Evolutionary conservation across 2,888 invertebrate species (phyloP).

Genomic region (Zaprionus lineosus): DNA sequence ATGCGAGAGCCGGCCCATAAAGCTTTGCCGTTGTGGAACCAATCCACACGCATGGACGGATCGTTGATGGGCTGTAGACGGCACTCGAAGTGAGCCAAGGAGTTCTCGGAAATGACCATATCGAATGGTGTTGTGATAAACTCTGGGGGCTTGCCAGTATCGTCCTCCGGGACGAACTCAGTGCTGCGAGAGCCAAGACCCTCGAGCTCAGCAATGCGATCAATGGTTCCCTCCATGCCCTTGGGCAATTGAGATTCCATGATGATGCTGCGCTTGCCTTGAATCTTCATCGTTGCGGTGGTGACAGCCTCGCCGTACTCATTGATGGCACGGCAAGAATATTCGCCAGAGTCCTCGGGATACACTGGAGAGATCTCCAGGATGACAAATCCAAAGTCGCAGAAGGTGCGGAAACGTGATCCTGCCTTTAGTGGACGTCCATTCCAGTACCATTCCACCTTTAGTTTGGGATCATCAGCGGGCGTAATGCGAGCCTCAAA

Average conservation of each 20-base stretch:
- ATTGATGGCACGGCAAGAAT: slow-evolving; percentile 93
- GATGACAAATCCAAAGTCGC: slow-evolving; percentile 98
- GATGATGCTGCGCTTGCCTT: slow-evolving; percentile 95
- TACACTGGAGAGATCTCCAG: slow-evolving; percentile 98
- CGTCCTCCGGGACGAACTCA: slow-evolving; percentile 89
- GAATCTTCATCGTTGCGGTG: slow-evolving; percentile 93
- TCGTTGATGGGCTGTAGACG: slow-evolving; percentile 94
- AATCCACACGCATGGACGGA: slow-evolving; percentile 96
- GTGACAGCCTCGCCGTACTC: slow-evolving; percentile 96
- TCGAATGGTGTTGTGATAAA: slow-evolving; percentile 94
- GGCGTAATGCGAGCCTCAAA: slow-evolving; percentile 95
- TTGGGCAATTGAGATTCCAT: slow-evolving; percentile 95
- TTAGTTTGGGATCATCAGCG: slow-evolving; percentile 94
- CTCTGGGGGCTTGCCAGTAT: slow-evolving; percentile 93
- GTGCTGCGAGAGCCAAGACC: slow-evolving; percentile 89
- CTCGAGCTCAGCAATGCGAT: slow-evolving; percentile 95
- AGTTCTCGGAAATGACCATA: slow-evolving; percentile 92
- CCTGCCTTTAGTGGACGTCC: slow-evolving; percentile 94
- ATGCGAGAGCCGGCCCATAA: slow-evolving; percentile 95
- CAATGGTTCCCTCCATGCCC: slow-evolving; percentile 96
- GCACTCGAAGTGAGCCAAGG: slow-evolving; percentile 96
- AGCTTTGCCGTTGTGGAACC: slow-evolving; percentile 98
- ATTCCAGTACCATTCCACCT: slow-evolving; percentile 97
- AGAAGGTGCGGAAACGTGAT: slow-evolving; percentile 97
- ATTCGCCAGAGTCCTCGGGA: slow-evolving; percentile 97